These are phyloP conservation scores for Chironomus riparius DNA, from an alignment of 2,888 invertebrate genomes.

Conservation along the genomic window DNA sequence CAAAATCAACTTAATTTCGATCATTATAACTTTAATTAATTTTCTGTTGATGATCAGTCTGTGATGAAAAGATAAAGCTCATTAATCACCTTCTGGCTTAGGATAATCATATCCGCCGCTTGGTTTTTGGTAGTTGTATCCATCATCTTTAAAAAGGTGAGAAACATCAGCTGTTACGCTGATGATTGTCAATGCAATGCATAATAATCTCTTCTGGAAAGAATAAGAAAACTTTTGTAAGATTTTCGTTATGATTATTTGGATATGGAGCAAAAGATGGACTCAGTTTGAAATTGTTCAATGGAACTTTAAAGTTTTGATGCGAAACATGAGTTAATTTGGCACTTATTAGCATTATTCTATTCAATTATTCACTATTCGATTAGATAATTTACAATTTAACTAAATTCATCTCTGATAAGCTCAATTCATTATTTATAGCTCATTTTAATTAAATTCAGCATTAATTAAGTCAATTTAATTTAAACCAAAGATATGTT, in stretches of 20 bases:
- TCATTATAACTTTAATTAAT: background rate
- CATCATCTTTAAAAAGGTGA: background rate
- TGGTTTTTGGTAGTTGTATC: background rate
- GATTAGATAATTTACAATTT: no score
- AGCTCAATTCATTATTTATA: no score
- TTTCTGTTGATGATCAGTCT: background rate
- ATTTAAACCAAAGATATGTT: no score
- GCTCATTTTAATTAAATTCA: background rate
- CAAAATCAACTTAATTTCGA: no score
- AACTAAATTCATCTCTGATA: no score
- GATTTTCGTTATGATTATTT: no score
- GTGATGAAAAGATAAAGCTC: background rate
- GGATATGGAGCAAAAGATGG: no score
- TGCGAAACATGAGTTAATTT: background rate
- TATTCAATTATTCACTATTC: no score
- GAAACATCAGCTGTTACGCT: conserved; percentile 10
- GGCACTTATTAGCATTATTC: no score
- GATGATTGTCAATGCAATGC: background rate
- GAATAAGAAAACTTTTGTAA: background rate
- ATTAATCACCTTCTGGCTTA: background rate
- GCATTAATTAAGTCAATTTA: background rate
- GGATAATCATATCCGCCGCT: conserved; percentile 3
- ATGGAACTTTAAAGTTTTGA: background rate
- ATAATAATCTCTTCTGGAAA: background rate
- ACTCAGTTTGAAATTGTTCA: background rate